phyloP scores from a whole-genome alignment of 2,888 invertebrate genomes.

The Monopis laevigella region DNA sequence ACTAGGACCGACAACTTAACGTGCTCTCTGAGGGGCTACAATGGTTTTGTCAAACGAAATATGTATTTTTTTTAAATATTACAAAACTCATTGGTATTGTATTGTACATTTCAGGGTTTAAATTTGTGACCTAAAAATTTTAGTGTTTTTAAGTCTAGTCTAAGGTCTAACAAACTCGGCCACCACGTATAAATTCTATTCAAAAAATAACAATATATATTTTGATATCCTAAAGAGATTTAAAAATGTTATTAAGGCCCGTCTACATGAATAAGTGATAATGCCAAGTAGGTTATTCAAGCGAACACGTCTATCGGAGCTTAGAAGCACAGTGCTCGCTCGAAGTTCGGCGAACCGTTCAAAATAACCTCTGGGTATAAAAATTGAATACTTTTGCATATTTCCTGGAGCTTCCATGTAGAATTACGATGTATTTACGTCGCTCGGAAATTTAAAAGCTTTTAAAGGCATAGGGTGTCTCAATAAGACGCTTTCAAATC shows the following conservation, averaged over 20 bases:
- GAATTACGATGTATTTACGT: conserved; percentile 56
- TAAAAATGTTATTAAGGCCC: neutral
- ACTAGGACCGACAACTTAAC: too few relatives aligned
- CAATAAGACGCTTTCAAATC: conserved; percentile 13
- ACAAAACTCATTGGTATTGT: too few relatives aligned
- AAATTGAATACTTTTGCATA: conserved; percentile 62
- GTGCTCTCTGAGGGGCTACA: too few relatives aligned
- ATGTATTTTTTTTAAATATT: too few relatives aligned
- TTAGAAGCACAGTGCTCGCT: conserved; percentile 2
- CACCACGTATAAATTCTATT: too few relatives aligned
- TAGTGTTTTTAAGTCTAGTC: too few relatives aligned
- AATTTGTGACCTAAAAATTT: too few relatives aligned
- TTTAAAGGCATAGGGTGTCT: conserved; percentile 51
- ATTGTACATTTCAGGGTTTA: too few relatives aligned
- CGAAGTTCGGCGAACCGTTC: conserved; percentile 27
- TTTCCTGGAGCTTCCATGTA: conserved; percentile 20
- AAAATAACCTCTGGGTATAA: conserved; percentile 50
- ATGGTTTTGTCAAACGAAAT: too few relatives aligned
- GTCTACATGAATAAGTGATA: conserved; percentile 19
- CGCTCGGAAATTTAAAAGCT: conserved; percentile 60
- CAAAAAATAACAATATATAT: too few relatives aligned
- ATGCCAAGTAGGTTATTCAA: conserved; percentile 23
- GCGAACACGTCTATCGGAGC: conserved; percentile 10
- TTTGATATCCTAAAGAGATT: too few relatives aligned
- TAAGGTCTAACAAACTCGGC: too few relatives aligned